These are phyloP conservation scores for Syngnathus rostellatus DNA, from an alignment of 2,797 vertebrate genomes.

Conservation along the genomic window DNA sequence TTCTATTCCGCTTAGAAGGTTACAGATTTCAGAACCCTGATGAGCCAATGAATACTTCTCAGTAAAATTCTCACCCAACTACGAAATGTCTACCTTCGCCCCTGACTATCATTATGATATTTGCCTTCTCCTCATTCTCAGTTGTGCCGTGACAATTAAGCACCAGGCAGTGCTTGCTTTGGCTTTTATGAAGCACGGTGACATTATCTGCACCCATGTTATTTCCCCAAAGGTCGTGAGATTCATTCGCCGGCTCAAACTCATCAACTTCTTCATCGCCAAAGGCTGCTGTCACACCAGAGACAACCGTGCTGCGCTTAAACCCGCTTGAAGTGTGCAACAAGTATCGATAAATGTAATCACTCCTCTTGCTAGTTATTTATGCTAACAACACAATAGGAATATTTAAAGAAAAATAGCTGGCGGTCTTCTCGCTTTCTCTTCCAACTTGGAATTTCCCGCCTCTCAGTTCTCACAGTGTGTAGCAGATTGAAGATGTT, in stretches of 20 bases:
- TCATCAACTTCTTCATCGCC: neutral
- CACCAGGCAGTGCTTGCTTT: neutral
- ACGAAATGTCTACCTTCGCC: too few relatives aligned
- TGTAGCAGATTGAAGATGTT: slow-evolving; percentile 69
- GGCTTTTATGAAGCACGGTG: neutral
- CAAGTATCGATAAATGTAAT: neutral
- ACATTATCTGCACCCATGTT: neutral
- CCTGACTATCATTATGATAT: neutral
- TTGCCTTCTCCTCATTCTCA: neutral
- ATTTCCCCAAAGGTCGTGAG: neutral
- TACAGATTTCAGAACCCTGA: too few relatives aligned
- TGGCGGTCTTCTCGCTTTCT: neutral
- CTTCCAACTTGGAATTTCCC: neutral
- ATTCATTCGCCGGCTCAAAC: neutral
- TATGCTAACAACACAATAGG: neutral
- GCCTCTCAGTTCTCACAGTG: slow-evolving; percentile 52
- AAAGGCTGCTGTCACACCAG: neutral
- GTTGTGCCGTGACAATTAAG: neutral
- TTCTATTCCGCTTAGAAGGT: neutral
- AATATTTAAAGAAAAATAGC: neutral
- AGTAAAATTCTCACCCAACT: too few relatives aligned
- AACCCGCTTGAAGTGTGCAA: neutral
- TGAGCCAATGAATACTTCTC: too few relatives aligned
- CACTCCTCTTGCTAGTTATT: neutral
- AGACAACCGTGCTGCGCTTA: neutral